Evolutionary conservation across 1,140 invertebrate genomes (phyloP).

Genomic region (Gryllus bimaculatus): DNA sequence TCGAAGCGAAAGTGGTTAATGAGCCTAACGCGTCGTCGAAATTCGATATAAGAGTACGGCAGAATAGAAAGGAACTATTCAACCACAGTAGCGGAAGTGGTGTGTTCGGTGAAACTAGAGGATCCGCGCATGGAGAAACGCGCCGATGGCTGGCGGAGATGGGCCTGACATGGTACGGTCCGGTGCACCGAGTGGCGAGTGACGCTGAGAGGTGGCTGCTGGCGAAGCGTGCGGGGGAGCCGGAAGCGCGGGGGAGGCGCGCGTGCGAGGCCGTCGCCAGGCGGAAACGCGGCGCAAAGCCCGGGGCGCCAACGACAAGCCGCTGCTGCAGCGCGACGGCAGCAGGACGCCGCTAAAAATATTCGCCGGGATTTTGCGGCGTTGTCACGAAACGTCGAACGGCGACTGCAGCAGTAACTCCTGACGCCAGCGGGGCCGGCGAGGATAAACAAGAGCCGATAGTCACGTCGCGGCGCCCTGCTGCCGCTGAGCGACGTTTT

Average conservation of each 20-base stretch:
- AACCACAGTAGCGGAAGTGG: too few relatives aligned
- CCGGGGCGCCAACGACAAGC: too few relatives aligned
- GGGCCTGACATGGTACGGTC: too few relatives aligned
- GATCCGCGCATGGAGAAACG: too few relatives aligned
- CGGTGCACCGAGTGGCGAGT: too few relatives aligned
- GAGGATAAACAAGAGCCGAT: not conserved
- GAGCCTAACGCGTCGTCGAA: too few relatives aligned
- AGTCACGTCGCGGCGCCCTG: not conserved
- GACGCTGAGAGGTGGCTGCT: not conserved
- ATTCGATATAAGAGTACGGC: too few relatives aligned
- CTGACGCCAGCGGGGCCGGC: not conserved
- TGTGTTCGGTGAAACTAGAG: too few relatives aligned
- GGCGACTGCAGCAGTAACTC: not conserved
- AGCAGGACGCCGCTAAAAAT: not conserved
- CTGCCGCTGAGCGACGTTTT: not conserved
- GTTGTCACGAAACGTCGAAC: not conserved
- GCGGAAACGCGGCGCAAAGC: not conserved
- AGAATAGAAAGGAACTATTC: too few relatives aligned
- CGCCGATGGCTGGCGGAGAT: too few relatives aligned
- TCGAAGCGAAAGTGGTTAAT: too few relatives aligned
- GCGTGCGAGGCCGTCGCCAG: not conserved
- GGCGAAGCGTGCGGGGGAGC: not conserved
- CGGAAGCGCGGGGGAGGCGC: not conserved
- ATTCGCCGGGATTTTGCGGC: not conserved
- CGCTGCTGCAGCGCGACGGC: not conserved